Base-by-base conservation (phyloP, 2,888 invertebrate species). In the Marasmarcha lunaedactyla region DNA sequence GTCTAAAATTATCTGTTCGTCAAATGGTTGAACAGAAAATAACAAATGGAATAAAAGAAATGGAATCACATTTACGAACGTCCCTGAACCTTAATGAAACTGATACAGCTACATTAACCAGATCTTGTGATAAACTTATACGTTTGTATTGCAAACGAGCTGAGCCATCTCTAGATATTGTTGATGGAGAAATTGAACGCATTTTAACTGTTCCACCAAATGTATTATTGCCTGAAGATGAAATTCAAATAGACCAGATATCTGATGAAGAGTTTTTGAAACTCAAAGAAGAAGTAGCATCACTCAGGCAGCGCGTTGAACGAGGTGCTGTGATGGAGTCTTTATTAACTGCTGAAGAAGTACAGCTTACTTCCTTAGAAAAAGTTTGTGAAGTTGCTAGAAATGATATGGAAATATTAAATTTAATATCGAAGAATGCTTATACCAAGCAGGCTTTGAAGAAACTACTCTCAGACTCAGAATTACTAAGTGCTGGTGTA, bases 21-120 rank as follows among this genome's bases (percentile, higher is more conserved):
- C 66, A 74, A 61, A 76, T 84, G 76, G 63, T 81, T 1, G 72
- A 79, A 50, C 68, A 78, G 41, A 81, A 81, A 61, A 71, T 84
- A 39, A 66, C 58, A 35, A 61, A 57, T 5, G 69, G 71, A 11
- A 63, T 81, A 0, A 77, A 72, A 44, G 71, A 71, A 36, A 74
- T 79, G 73, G 74, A 81, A 46, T 57, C 66, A 1, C 63, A 60
- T 48, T 61, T 84, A 40, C 63, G 67, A 43, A 56, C 71, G 34
- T 63, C 70, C 1, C 54, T 77, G 39, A 60, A 71, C 45, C 56
- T 81, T 1, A 77, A 76, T 42, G 78, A 81, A 27, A 77, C 68
- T 1, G 78, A 78, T 43, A 74, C 70, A 47, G 38, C 46, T 15
- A 76, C 71, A 1, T 46, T 84, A 33, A 67, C 69, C 1, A 57